These are phyloP conservation scores for Cyrtorhinus lividipennis DNA, from an alignment of 1,140 invertebrate genomes.

Conservation along the genomic window DNA sequence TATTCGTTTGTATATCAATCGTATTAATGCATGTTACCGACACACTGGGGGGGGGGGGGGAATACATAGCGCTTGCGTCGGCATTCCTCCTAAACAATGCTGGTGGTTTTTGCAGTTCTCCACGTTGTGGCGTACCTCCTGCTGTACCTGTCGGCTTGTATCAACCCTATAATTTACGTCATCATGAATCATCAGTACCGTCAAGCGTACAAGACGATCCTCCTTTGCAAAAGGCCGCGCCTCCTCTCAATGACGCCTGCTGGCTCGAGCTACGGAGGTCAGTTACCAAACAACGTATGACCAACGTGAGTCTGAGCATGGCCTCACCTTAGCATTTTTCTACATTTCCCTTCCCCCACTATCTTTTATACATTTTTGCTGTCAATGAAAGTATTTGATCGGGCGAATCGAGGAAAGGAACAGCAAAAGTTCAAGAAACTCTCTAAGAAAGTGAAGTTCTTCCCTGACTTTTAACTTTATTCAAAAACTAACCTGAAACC, in stretches of 20 bases:
- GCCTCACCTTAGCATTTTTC: background rate
- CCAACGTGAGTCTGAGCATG: background rate
- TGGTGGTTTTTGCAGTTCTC: slow-evolving; percentile 31
- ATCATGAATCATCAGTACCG: slow-evolving; percentile 44
- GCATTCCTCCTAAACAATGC: too few species aligned
- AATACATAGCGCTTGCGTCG: too few species aligned
- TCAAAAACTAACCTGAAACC: too few species aligned
- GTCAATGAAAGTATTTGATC: too few species aligned
- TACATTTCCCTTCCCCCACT: background rate
- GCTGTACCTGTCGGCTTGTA: slow-evolving; percentile 38
- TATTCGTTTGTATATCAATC: too few species aligned
- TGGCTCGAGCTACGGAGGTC: slow-evolving; percentile 23
- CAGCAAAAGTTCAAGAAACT: too few species aligned
- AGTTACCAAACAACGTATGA: slow-evolving; percentile 20
- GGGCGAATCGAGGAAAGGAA: too few species aligned
- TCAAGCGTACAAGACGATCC: slow-evolving; percentile 36
- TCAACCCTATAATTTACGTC: slow-evolving; percentile 44
- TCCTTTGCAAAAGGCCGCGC: slow-evolving; percentile 27
- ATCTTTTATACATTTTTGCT: slow-evolving; percentile 19
- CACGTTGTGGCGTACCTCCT: slow-evolving; percentile 40
- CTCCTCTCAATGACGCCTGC: slow-evolving; percentile 21
- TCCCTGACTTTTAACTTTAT: too few species aligned
- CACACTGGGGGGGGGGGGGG: too few species aligned
- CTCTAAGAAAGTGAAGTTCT: too few species aligned
- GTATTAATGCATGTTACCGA: too few species aligned